A percentile compares a stretch with the other conserved stretches of the same genome.
These are phyloP conservation scores for Sinocyclocheilus grahami DNA, from an alignment of 2,113 vertebrate genomes.

Conservation along the genomic window DNA sequence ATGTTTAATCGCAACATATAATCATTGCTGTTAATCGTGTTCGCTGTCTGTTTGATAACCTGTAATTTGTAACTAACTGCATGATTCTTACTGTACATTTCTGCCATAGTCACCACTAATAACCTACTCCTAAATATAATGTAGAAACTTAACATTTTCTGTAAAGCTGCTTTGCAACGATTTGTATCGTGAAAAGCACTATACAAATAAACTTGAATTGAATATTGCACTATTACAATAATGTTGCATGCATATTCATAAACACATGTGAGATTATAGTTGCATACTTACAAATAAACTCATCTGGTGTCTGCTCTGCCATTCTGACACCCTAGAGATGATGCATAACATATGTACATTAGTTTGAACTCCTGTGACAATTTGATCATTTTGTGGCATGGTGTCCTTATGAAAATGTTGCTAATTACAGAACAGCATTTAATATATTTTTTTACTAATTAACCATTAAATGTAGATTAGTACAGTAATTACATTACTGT, in stretches of 20 bases:
- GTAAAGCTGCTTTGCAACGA: too few relatives aligned
- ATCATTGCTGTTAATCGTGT: too few relatives aligned
- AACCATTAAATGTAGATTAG: neutral
- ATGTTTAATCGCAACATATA: too few relatives aligned
- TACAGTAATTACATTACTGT: neutral
- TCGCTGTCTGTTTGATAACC: too few relatives aligned
- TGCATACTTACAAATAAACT: constrained; percentile 89
- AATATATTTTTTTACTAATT: neutral
- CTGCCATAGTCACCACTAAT: too few relatives aligned
- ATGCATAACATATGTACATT: neutral
- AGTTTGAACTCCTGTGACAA: constrained; percentile 36
- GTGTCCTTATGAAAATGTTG: neutral
- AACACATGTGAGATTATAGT: neutral
- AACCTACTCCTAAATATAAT: too few relatives aligned
- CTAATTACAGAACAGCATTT: neutral
- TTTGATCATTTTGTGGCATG: neutral
- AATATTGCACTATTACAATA: neutral
- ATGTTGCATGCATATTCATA: constrained; percentile 2
- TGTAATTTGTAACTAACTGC: too few relatives aligned
- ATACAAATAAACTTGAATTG: too few relatives aligned
- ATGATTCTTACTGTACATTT: too few relatives aligned
- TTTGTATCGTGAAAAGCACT: too few relatives aligned
- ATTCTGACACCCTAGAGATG: constrained; percentile 75
- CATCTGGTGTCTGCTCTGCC: constrained; percentile 82
- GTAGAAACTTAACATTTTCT: too few relatives aligned